phyloP scores from a whole-genome alignment of 2,888 invertebrate species.

The Hydrotaea diabolus region DNA sequence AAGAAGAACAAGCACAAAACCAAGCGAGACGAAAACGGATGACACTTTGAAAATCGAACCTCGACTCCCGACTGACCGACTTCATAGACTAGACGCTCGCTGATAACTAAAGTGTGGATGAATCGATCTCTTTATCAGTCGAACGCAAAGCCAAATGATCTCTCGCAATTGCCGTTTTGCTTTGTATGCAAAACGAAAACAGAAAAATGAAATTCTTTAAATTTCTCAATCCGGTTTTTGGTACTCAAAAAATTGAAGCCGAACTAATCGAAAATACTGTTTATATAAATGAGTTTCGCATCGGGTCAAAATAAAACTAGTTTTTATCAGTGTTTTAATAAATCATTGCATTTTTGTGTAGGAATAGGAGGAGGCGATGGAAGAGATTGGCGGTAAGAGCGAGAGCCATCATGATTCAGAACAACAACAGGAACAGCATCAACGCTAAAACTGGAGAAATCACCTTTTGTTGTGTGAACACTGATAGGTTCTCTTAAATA shows the following conservation, averaged over 20 bases:
- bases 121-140: conserved; percentile 5
- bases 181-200: conserved; percentile 9
- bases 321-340: no score
- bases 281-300: neutral
- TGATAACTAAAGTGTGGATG: conserved; percentile 2
- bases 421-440: no score
- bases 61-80: conserved; percentile 34
- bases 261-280: neutral
- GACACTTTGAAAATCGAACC: neutral
- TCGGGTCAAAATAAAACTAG: no score
- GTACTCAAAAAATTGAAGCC: neutral
- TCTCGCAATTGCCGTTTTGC: neutral
- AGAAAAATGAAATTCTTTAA: neutral
- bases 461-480: no score
- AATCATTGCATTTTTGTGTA: no score
- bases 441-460: no score
- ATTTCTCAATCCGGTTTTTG: conserved; percentile 36
- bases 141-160: neutral
- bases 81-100: neutral
- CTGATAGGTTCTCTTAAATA: no score
- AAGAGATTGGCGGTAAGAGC: no score
- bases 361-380: no score
- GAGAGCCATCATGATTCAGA: no score
- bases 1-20: neutral
- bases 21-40: no score